These are phyloP conservation scores for Gambusia affinis DNA, from an alignment of 2,113 vertebrate species.

Conservation along the genomic window DNA sequence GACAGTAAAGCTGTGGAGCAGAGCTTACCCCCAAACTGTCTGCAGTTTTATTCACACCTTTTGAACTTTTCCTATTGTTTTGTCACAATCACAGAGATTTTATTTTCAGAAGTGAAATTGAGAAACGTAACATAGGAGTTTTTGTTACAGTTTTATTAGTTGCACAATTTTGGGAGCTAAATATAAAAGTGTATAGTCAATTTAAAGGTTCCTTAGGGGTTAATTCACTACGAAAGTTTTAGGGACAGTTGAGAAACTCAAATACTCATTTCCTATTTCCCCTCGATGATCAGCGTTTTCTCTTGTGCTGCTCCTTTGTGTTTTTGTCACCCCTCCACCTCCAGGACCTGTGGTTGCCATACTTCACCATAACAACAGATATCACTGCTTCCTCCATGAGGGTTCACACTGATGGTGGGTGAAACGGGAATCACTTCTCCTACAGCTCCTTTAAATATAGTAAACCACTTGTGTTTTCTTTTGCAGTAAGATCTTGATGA, in stretches of 20 bases:
- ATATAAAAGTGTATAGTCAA: too few relatives aligned
- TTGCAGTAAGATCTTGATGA: not conserved
- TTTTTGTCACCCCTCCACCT: not conserved
- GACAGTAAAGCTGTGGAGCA: too few relatives aligned
- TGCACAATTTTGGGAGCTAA: too few relatives aligned
- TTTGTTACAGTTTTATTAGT: too few relatives aligned
- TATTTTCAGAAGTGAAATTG: not conserved
- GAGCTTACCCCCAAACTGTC: too few relatives aligned
- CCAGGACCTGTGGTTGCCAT: constrained; percentile 94
- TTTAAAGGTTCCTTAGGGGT: too few relatives aligned
- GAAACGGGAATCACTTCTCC: not conserved
- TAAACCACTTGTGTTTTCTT: not conserved
- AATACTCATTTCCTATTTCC: not conserved
- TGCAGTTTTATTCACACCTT: too few relatives aligned
- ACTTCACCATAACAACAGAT: constrained; percentile 92
- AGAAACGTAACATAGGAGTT: too few relatives aligned
- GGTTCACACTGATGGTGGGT: constrained; percentile 89
- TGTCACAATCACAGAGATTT: not conserved
- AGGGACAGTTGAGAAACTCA: too few relatives aligned
- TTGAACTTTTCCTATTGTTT: not conserved
- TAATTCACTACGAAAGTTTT: too few relatives aligned
- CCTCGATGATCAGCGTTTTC: not conserved
- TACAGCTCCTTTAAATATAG: not conserved
- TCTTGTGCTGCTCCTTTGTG: not conserved
- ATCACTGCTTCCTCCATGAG: constrained; percentile 93